A percentile compares a stretch with the other conserved stretches of the same genome.
These are phyloP conservation scores for Onychostoma macrolepis DNA, from an alignment of 2,113 vertebrate genomes.

Conservation along the genomic window DNA sequence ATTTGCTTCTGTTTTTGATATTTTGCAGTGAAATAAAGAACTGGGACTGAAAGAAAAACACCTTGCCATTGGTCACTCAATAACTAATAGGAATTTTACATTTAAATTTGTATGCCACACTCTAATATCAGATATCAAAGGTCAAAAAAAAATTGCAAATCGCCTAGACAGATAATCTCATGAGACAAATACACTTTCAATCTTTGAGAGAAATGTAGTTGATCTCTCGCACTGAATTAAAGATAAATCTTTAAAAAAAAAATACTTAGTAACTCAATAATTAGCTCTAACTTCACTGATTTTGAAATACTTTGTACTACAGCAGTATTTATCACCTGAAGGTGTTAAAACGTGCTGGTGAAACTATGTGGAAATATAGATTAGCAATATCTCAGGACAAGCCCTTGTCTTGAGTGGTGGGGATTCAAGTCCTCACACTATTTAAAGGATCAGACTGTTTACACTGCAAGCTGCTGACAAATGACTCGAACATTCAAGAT, in stretches of 20 bases:
- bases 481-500: background rate
- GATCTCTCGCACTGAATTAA: background rate
- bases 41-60: background rate
- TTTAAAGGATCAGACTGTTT: background rate
- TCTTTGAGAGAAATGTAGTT: background rate
- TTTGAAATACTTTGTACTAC: background rate
- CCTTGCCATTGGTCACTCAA: background rate
- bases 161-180: background rate
- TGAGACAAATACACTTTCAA: background rate
- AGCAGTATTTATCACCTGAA: background rate
- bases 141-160: background rate
- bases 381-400: background rate
- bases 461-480: background rate
- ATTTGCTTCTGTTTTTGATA: background rate
- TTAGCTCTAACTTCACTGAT: background rate
- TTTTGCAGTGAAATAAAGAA: background rate
- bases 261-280: too few relatives aligned
- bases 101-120: background rate
- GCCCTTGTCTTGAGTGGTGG: background rate
- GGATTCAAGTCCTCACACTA: background rate
- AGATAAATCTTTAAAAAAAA: background rate
- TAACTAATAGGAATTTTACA: background rate
- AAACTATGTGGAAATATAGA: slow-evolving; percentile 18
- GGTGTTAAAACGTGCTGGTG: background rate
- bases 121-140: background rate